Evolutionary conservation across 2,797 vertebrate species (phyloP), one percentile per base, ranked within the genome.

Genomic region (Ctenochaetus hawaiiensis): DNA sequence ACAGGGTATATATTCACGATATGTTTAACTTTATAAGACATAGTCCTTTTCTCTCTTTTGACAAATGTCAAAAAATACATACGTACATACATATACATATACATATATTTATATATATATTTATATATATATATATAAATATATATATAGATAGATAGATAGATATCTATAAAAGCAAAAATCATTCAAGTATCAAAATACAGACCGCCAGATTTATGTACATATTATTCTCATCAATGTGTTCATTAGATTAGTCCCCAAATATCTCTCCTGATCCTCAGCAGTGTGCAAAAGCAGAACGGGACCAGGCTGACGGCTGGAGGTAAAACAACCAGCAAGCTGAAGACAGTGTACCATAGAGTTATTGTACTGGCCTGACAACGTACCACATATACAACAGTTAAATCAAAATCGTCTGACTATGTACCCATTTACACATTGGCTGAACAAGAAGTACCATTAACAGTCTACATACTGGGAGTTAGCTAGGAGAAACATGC

Each of bases 151-250:
- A 88, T 70, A 86, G 83, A 92, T 87, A 95, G 94, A 94, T 95
- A 97, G 88, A 93, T 97, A 98, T 94, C 95, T 97, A 98, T 95
- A 96, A 96, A 97, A 97, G 91, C 95, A 95, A 94, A 95, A 93
- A 93, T 95, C 92, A 96, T 98, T 98, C 97, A 99, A 98, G 97
- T 99, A 99, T 98, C 96, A 98, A 98, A 98, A 99, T 96, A 97
- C 95, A 96, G 96, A 97, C 94, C 77, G 90, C 91, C 94, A 95
- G 95, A 97, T 96, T 97, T 96, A 95, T 97, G 96, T 97, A 96
- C 93, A 92, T 90, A 93, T 91, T 72, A 90, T 93, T 94, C 87
- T 93, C 81, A 91, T 94, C 84, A 80, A 78, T 72, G 73, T 85
- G 77, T 85, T 89, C 64, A 82, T 94, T 93, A 95, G 83, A 95